Evolutionary conservation across 2,113 vertebrate genomes (phyloP), one percentile per base, ranked within the genome.

Genomic region (Hiodon alosoides): DNA sequence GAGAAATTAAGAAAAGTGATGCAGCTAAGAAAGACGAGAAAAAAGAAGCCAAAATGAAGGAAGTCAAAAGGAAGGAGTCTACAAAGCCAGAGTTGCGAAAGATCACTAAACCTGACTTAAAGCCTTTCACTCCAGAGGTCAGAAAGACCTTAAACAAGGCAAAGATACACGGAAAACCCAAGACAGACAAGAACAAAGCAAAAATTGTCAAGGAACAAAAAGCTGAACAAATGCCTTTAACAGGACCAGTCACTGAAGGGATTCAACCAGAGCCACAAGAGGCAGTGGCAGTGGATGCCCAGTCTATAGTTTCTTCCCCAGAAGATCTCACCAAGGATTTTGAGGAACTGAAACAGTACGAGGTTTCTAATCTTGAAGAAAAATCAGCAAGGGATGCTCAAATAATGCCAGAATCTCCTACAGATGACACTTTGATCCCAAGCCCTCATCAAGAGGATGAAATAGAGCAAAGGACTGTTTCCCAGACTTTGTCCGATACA

Each of bases 261-360:
- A 46, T 53, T 51, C 65, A 81, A 54, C 74, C 82, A 4, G 5
- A 67, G 14, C 75, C 73, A 2, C 74, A 65, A 8, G 81, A 85
- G 3, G 55, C 83, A 71, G 87, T 91, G 48, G 70, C 79, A 69
- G 86, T 88, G 76, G 93, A 94, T n/a, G 92, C 93, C 72, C 88
- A 91, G 79, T 88, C 93, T 55, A 85, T 90, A 14, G 84, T 96
- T 13, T 98, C 97, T 61, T 96, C 97, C 5, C 97, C 97, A 4
- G 97, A 99, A 82, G 97, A 99, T 81, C 94, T 99, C 58, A 98
- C 96, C 4, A 94, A 94, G 79, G 96, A 98, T 86, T 98, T 98
- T 83, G 96, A 98, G 88, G 93, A 94, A 71, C 81, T 99, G 80
- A 96, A 91, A 83, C 85, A 85, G 2, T 94, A 96, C 75, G 93